phyloP scores from a whole-genome alignment of 1,140 invertebrate genomes.

The Elymnias hypermnestra region DNA sequence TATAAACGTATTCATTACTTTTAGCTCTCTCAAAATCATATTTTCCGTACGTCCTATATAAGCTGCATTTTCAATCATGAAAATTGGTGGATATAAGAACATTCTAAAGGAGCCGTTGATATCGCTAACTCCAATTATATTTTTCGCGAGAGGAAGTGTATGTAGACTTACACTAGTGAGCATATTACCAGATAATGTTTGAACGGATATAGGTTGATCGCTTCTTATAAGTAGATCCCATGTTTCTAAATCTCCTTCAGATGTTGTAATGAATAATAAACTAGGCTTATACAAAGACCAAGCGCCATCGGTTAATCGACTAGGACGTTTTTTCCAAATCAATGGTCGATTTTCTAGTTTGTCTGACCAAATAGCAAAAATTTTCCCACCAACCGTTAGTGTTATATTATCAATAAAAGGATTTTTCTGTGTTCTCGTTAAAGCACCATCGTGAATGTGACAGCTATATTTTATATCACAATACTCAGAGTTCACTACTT shows the following conservation, averaged over 20 bases:
- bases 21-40: constrained; percentile 58
- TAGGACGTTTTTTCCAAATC: constrained; percentile 60
- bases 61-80: constrained; percentile 53
- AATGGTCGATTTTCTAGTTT: constrained; percentile 45
- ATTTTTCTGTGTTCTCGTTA: constrained; percentile 77
- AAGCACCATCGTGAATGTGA: constrained; percentile 81
- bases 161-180: constrained; percentile 76
- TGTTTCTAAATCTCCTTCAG: constrained; percentile 59
- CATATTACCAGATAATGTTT: constrained; percentile 59
- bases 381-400: constrained; percentile 67
- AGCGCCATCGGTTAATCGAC: constrained; percentile 49
- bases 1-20: constrained; percentile 56
- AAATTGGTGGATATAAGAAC: constrained; percentile 73
- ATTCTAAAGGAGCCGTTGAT: constrained; percentile 79
- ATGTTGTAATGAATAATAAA: constrained; percentile 54
- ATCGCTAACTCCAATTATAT: constrained; percentile 77
- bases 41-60: constrained; percentile 45
- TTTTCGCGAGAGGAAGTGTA: constrained; percentile 64
- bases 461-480: constrained; percentile 65
- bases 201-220: constrained; percentile 57
- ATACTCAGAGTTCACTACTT: constrained; percentile 75
- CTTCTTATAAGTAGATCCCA: constrained; percentile 67
- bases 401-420: constrained; percentile 74
- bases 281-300: constrained; percentile 69
- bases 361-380: constrained; percentile 66